Conservation (phyloP, 2,888 invertebrate genomes). For the Dastarcus helophoroides region DNA sequence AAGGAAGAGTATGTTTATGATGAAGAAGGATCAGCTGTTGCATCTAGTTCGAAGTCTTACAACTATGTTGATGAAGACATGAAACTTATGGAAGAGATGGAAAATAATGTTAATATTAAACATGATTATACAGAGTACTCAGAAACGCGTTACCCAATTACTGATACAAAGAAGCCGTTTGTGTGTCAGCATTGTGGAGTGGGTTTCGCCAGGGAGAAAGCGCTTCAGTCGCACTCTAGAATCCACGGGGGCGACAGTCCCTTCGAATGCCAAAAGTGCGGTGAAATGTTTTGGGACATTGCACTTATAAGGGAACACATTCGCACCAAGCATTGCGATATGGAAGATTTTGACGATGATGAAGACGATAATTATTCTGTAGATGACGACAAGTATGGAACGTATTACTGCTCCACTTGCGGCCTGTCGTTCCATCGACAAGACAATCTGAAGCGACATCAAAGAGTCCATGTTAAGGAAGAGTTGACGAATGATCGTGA, state of each 20-base stretch:
- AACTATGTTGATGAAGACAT: slow-evolving; percentile 41
- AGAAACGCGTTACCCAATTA: slow-evolving; percentile 42
- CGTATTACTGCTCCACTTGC: slow-evolving; percentile 57
- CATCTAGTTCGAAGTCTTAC: slow-evolving; percentile 33
- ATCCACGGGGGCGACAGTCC: slow-evolving; percentile 72
- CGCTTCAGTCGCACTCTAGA: slow-evolving; percentile 63
- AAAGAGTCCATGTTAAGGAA: slow-evolving; percentile 34
- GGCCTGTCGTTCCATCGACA: slow-evolving; percentile 69
- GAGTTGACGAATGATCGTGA: slow-evolving; percentile 37
- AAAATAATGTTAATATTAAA: slow-evolving; percentile 29
- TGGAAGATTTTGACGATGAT: slow-evolving; percentile 25
- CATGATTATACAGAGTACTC: slow-evolving; percentile 19
- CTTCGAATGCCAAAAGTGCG: slow-evolving; percentile 66
- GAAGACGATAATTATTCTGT: slow-evolving; percentile 44
- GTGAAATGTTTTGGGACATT: slow-evolving; percentile 70
- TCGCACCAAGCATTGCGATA: slow-evolving; percentile 40
- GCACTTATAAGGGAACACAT: slow-evolving; percentile 48
- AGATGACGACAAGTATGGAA: slow-evolving; percentile 46
- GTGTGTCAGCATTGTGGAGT: slow-evolving; percentile 68
- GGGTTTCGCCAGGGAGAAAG: slow-evolving; percentile 69
- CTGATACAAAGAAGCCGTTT: slow-evolving; percentile 65
- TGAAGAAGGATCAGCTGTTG: slow-evolving; percentile 23
- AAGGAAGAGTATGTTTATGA: slow-evolving; percentile 27
- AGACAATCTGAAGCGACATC: slow-evolving; percentile 61
- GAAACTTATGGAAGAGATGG: slow-evolving; percentile 39